Evolutionary conservation across 1,140 invertebrate genomes (phyloP).

Genomic region (Aradophagus sp.): DNA sequence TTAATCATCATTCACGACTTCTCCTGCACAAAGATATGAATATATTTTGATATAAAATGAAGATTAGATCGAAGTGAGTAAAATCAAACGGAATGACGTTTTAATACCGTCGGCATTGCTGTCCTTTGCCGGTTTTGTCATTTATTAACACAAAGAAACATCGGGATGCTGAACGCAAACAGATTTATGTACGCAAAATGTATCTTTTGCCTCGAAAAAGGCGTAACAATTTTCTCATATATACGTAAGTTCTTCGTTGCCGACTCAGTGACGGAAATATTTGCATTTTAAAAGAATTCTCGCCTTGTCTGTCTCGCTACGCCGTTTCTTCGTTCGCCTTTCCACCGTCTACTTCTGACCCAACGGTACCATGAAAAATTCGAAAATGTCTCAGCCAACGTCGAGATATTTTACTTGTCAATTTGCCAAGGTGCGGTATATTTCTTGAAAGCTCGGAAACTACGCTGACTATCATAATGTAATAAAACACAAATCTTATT

Average conservation of each 20-base stretch:
- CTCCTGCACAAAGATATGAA: too few relatives aligned
- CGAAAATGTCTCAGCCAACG: conserved; percentile 62
- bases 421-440: conserved; percentile 50
- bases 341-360: conserved; percentile 9
- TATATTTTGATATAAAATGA: too few relatives aligned
- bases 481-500: conserved; percentile 38
- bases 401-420: conserved; percentile 59
- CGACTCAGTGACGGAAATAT: conserved; percentile 54
- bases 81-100: too few relatives aligned
- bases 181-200: conserved; percentile 48
- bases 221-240: conserved; percentile 63
- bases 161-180: conserved; percentile 32
- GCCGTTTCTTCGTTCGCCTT: conserved; percentile 4
- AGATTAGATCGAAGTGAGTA: too few relatives aligned
- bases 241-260: conserved; percentile 25
- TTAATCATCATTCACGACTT: too few relatives aligned
- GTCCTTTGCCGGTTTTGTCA: conserved; percentile 6
- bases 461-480: conserved; percentile 24
- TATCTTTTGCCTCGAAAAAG: conserved; percentile 45
- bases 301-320: conserved; percentile 11
- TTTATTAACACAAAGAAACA: conserved; percentile 27
- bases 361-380: conserved; percentile 63
- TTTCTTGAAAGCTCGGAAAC: conserved; percentile 22
- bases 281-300: conserved; percentile 71
- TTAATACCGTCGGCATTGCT: too few relatives aligned